Evolutionary conservation across 2,888 invertebrate genomes (phyloP).

Genomic region (Bugulina stolonifera): DNA sequence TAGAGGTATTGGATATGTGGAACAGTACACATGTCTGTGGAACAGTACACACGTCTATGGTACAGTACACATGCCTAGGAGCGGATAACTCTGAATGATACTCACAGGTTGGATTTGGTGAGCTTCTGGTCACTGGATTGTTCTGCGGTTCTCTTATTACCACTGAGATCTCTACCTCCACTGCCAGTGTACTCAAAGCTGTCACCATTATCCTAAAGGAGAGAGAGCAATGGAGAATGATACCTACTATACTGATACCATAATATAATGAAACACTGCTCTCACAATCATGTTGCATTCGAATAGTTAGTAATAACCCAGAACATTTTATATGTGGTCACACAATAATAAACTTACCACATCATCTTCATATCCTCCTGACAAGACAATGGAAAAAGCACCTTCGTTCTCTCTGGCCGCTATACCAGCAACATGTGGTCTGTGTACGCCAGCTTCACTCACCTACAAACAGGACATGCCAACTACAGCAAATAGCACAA

Average conservation of each 20-base stretch:
- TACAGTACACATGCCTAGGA: too few species aligned
- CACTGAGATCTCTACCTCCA: slow-evolving; percentile 75
- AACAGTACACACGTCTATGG: too few species aligned
- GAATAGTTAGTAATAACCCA: too few species aligned
- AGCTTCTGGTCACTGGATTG: slow-evolving; percentile 75
- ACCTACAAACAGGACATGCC: slow-evolving; percentile 55
- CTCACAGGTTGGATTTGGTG: slow-evolving; percentile 62
- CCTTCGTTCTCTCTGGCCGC: slow-evolving; percentile 72
- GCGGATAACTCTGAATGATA: too few species aligned
- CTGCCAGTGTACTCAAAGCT: slow-evolving; percentile 78
- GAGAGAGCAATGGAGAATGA: slow-evolving; percentile 3
- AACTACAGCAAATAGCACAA: too few species aligned
- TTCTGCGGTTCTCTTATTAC: slow-evolving; percentile 72
- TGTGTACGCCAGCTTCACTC: slow-evolving; percentile 74
- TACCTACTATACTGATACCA: too few species aligned
- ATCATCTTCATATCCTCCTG: slow-evolving; percentile 80
- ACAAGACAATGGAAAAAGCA: slow-evolving; percentile 73
- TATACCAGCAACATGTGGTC: slow-evolving; percentile 77
- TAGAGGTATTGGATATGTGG: too few species aligned
- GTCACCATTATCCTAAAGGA: slow-evolving; percentile 65
- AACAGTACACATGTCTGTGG: too few species aligned
- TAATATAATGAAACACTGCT: too few species aligned
- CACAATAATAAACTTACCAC: slow-evolving; percentile 55
- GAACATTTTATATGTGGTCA: too few species aligned
- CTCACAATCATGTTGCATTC: too few species aligned